A percentile compares a stretch with the other conserved stretches of the same genome.
Conservation (phyloP, 1,140 invertebrate species). For the Drosophila parvula region DNA sequence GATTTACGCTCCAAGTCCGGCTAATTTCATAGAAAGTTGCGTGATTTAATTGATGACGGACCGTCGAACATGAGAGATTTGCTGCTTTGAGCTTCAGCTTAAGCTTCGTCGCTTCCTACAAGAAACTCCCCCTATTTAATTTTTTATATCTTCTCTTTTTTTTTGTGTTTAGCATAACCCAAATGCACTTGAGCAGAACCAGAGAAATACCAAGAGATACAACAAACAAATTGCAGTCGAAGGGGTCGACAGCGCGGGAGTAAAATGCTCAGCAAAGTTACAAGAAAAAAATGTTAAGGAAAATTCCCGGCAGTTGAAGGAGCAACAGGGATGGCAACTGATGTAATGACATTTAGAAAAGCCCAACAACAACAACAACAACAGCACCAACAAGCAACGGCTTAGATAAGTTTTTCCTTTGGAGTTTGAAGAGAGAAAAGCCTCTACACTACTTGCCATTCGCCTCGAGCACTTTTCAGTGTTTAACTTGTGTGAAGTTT, state of each 20-base stretch:
- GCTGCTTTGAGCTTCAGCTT: slow-evolving; percentile 9
- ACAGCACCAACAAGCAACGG: neutral
- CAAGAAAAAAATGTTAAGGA: slow-evolving; percentile 15
- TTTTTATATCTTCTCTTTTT: neutral
- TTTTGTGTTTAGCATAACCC: slow-evolving; percentile 30
- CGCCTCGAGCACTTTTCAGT: slow-evolving; percentile 72
- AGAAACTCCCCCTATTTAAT: slow-evolving; percentile 21
- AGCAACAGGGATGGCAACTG: slow-evolving; percentile 40
- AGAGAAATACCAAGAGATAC: neutral
- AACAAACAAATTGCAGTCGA: slow-evolving; percentile 30
- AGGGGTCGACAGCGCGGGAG: neutral
- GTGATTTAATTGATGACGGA: slow-evolving; percentile 60
- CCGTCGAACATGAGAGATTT: slow-evolving; percentile 13
- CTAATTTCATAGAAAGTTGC: slow-evolving; percentile 73
- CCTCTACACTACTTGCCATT: slow-evolving; percentile 49
- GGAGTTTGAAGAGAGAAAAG: slow-evolving; percentile 49
- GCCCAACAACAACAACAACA: slow-evolving; percentile 23
- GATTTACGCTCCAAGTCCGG: slow-evolving; percentile 27
- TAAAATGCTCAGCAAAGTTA: slow-evolving; percentile 48
- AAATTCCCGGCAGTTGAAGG: slow-evolving; percentile 35
- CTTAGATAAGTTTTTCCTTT: slow-evolving; percentile 31
- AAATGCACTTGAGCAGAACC: slow-evolving; percentile 52
- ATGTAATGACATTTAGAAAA: slow-evolving; percentile 71
- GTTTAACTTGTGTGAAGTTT: slow-evolving; percentile 80
- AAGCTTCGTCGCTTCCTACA: slow-evolving; percentile 22